Evolutionary conservation across 2,888 invertebrate genomes (phyloP), one percentile per base, ranked within the genome.

Genomic region (Apamea monoglypha): DNA sequence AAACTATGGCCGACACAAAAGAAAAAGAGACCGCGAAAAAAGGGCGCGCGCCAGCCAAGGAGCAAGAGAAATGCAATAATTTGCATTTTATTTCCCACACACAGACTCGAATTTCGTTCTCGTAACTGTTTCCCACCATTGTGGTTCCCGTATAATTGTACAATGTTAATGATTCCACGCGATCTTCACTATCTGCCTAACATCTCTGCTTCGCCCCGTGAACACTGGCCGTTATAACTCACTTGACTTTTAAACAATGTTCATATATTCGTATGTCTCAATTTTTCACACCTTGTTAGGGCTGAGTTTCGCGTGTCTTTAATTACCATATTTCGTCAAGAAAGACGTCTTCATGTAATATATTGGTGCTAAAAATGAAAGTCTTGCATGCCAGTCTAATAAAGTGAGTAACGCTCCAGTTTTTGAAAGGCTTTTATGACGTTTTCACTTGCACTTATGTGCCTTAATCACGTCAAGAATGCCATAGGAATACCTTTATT

Each of bases 91-190:
- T 92, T 94, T 95, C 95, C 93, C 94, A 92, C 95, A 94, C 90
- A 92, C 81, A 88, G 88, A 88, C 90, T 92, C 91, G 91, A 93
- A 94, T 93, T 94, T 94, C 92, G 92, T 94, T 95, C 93, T 93
- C 90, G 89, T 90, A 88, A 90, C 88, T 89, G 88, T 92, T 95
- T 96, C 96, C 91, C 96, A 96, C 94, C 90, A 96, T 96, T 96
- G 96, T 96, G 88, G 88, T 86, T 84, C 87, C 90, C 87, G 85
- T 90, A 92, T 95, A 94, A 95, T 95, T 93, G 94, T 92, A 91
- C 89, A 89, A 91, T 91, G 92, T 90, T 94, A 94, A 94, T 94
- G 93, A 94, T 93, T 92, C 91, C 91, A 92, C 90, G 92, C 91
- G 92, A 92, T 90, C 89, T 78, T 80, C 70, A 80, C 89, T 93